These are phyloP conservation scores for Barnardius zonarius DNA, from an alignment of 2,113 vertebrate genomes.

Conservation along the genomic window DNA sequence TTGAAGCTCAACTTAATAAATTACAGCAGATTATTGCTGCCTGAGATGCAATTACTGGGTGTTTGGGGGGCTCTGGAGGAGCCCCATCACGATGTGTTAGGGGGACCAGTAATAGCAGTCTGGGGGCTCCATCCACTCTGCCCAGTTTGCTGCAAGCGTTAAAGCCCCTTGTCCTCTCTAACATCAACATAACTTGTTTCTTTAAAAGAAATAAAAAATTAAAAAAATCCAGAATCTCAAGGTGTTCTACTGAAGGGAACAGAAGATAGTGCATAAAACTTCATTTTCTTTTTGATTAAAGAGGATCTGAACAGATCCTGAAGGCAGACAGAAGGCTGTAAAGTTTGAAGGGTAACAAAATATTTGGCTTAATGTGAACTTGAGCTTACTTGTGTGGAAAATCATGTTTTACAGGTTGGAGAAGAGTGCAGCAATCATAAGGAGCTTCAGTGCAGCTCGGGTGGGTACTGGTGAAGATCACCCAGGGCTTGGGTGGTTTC, in stretches of 20 bases:
- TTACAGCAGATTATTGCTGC: background rate
- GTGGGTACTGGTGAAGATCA: background rate
- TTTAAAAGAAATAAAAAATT: background rate
- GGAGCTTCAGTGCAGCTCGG: background rate
- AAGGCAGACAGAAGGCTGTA: background rate
- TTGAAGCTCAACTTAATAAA: background rate
- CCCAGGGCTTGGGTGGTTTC: background rate
- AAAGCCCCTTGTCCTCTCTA: background rate
- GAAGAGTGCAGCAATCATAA: background rate
- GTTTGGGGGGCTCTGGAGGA: background rate
- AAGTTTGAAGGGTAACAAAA: background rate
- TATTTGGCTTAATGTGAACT: background rate
- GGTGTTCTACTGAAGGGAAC: background rate
- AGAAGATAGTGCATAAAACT: background rate
- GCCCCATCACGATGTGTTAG: fast-evolving
- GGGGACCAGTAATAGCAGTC: background rate
- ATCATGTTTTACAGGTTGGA: background rate
- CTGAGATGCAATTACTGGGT: background rate
- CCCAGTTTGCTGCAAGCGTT: background rate
- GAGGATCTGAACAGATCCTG: background rate
- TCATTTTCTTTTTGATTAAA: background rate
- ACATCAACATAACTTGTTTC: background rate
- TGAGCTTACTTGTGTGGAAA: background rate
- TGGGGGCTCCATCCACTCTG: fast-evolving
- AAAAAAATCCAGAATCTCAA: background rate